Evolutionary conservation across 2,113 vertebrate genomes (phyloP).

Genomic region (Hippotragus niger): DNA sequence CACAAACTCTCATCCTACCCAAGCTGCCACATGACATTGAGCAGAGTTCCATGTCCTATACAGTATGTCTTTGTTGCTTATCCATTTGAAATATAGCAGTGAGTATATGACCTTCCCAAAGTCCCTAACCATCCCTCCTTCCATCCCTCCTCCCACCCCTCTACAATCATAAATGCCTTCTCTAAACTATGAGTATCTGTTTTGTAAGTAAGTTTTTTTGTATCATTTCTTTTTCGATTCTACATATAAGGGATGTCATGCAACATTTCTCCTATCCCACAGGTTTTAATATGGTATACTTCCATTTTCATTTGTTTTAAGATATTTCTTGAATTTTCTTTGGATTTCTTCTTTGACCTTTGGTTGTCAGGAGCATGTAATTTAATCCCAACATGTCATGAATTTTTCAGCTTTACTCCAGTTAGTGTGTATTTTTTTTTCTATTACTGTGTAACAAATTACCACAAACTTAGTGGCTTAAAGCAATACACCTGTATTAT

Average conservation of each 20-base stretch:
- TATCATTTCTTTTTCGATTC: background rate
- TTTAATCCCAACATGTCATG: background rate
- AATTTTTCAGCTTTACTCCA: background rate
- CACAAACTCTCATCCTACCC: background rate
- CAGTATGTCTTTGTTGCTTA: background rate
- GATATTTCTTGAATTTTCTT: background rate
- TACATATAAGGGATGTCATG: background rate
- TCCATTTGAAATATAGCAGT: background rate
- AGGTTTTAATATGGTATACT: background rate
- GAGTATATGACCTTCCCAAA: background rate
- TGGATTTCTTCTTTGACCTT: background rate
- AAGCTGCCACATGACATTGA: background rate
- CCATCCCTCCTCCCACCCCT: background rate
- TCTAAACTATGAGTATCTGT: background rate
- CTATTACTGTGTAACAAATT: background rate
- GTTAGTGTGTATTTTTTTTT: background rate
- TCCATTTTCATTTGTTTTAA: background rate
- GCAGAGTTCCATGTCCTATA: background rate
- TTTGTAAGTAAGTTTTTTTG: background rate
- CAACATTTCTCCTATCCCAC: background rate
- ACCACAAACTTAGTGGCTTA: background rate
- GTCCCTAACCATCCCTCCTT: background rate
- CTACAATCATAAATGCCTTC: background rate
- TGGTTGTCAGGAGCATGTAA: background rate
- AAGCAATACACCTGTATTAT: background rate